A percentile compares a stretch with the other conserved stretches of the same genome.
These are phyloP conservation scores for Collichthys lucidus DNA, from an alignment of 2,113 vertebrate genomes.

Conservation along the genomic window DNA sequence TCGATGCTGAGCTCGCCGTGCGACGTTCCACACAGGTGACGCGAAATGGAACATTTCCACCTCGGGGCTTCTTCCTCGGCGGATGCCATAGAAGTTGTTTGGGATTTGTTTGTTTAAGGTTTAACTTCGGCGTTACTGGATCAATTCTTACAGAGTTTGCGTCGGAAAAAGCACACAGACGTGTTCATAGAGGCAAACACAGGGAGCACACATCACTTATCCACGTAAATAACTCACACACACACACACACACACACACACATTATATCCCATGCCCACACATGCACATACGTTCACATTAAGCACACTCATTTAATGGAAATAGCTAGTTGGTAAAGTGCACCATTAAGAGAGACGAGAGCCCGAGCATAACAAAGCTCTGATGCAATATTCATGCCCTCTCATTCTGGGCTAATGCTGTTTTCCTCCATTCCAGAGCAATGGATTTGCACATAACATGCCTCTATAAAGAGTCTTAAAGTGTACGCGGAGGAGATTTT, in stretches of 20 bases:
- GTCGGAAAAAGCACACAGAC: conserved; percentile 26
- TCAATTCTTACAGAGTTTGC: conserved; percentile 36
- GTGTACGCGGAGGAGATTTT: conserved; percentile 49
- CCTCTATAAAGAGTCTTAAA: conserved; percentile 64
- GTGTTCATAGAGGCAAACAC: conserved; percentile 23
- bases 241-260: conserved; percentile 7
- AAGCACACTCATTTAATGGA: conserved; percentile 89
- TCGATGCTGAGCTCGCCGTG: conserved; percentile 47
- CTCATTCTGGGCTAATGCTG: conserved; percentile 78
- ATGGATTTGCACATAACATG: conserved; percentile 71
- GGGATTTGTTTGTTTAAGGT: conserved; percentile 35
- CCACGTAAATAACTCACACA: conserved; percentile 37
- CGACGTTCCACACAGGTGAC: conserved; percentile 53
- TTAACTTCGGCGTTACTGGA: conserved; percentile 29
- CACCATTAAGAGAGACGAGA: conserved; percentile 89
- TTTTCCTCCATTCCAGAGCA: conserved; percentile 78
- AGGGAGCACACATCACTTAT: conserved; percentile 37
- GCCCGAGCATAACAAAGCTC: conserved; percentile 81
- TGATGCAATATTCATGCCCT: conserved; percentile 84
- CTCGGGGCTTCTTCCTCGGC: not conserved
- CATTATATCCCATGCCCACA: conserved; percentile 16
- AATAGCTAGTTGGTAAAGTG: conserved; percentile 90
- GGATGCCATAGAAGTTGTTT: not conserved
- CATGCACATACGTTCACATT: conserved; percentile 53
- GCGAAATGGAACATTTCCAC: conserved; percentile 43